Percentiles rank a stretch among this genome's conserved stretches.
Evolutionary conservation across 2,113 vertebrate genomes (phyloP).

Genomic region (Calidris pygmaea): DNA sequence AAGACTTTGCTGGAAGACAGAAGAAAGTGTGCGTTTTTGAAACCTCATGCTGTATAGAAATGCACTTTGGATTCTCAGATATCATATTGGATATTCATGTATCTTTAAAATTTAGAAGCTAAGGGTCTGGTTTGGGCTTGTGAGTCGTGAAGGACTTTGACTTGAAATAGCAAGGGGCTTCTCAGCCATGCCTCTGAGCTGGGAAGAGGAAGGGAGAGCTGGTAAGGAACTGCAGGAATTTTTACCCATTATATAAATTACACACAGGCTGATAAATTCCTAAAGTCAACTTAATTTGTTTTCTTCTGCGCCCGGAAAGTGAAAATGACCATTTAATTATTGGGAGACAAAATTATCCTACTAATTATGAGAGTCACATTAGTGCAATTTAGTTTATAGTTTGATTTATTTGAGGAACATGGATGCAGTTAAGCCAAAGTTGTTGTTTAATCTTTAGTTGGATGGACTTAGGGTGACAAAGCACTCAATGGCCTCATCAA

Average conservation of each 20-base stretch:
- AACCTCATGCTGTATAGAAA: neutral
- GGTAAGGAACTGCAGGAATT: neutral
- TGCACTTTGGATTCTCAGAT: neutral
- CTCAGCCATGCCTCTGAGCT: neutral
- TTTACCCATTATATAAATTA: neutral
- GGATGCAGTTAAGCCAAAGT: neutral
- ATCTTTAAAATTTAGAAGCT: neutral
- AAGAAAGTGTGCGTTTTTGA: neutral
- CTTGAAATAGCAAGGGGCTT: neutral
- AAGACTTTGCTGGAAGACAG: neutral
- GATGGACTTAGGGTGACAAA: neutral
- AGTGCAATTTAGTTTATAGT: neutral
- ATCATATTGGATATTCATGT: neutral
- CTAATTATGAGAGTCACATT: constrained; percentile 17
- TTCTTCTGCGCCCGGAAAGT: neutral
- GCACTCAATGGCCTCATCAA: neutral
- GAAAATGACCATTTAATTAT: constrained; percentile 46
- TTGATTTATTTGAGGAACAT: neutral
- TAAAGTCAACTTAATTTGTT: constrained; percentile 11
- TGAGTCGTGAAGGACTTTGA: neutral
- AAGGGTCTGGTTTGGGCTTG: neutral
- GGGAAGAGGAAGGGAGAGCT: neutral
- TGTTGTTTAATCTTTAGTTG: constrained; percentile 20
- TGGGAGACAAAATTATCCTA: neutral
- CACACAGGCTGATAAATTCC: neutral